These are phyloP conservation scores for Aphis gossypii DNA, from an alignment of 1,140 invertebrate genomes.

Conservation along the genomic window DNA sequence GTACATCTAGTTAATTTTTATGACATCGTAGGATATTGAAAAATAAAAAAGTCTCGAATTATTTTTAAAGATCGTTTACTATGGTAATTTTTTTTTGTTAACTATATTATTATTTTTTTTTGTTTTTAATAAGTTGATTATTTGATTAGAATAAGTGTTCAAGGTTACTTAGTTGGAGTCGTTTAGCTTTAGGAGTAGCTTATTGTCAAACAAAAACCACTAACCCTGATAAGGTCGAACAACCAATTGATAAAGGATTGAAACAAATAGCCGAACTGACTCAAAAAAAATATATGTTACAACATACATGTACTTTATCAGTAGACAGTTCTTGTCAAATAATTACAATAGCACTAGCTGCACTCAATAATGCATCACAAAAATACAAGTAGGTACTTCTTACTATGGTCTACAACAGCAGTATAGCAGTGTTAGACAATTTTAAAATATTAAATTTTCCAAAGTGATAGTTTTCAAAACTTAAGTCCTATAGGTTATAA, in stretches of 20 bases:
- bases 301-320: conserved; percentile 24
- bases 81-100: too few relatives aligned
- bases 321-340: conserved; percentile 41
- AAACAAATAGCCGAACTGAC: background rate
- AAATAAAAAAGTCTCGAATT: too few relatives aligned
- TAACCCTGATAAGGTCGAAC: background rate
- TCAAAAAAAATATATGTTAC: conserved; percentile 23
- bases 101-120: background rate
- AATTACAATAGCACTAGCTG: conserved; percentile 28
- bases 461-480: too few relatives aligned
- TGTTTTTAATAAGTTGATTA: background rate
- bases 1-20: background rate
- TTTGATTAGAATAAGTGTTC: background rate
- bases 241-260: background rate
- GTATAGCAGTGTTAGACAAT: too few relatives aligned
- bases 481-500: too few relatives aligned
- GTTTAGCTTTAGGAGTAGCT: background rate
- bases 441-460: too few relatives aligned
- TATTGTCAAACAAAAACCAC: background rate
- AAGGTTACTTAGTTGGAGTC: background rate
- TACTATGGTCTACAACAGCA: background rate
- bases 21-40: background rate
- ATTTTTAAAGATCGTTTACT: too few relatives aligned
- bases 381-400: conserved; percentile 12
- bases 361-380: background rate